Base-by-base conservation (phyloP, 2,888 invertebrate species). In the Eristalis arbustorum region DNA sequence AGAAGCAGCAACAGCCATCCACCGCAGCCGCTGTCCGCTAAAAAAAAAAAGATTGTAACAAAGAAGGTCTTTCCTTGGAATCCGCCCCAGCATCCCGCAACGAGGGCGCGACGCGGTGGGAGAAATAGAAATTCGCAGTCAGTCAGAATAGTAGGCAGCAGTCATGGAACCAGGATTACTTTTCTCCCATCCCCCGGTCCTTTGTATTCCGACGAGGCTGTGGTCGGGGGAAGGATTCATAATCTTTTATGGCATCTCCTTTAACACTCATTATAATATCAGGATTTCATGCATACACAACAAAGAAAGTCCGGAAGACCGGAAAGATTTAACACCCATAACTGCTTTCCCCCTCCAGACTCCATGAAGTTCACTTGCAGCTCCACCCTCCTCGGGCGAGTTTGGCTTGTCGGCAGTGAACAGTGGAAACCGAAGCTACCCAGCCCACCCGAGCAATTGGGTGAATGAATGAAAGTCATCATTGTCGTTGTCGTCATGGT, bases 201-300 rank as follows among this genome's bases (percentile, higher is more conserved):
- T 18, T 13, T 49, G 25, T 62, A 61, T 56, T 59, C 59, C 14
- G 59, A 4, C 23, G 18, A 81, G 80, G n/a, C 49, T 74, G 69
- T 82, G 62, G 81, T 57, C 59, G 74, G 57, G 61, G 61, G 23
- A 80, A 42, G 69, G 78, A 72, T 78, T 72, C 78, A 75, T 87
- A 87, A 87, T 87, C 83, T 87, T 87, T 79, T 83, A 87, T 87
- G 66, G 83, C 67, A 72, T 83, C 87, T 75, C 74, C 83, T 75
- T 83, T 83, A 79, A 79, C 78, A 72, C 84, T 88, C 76, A 80
- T 88, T 84, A 88, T 79, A 80, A 80, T 88, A 84, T 88, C 84
- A 84, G 84, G 72, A 84, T 80, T 88, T 73, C 73, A 69, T 84
- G 78, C 67, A 87, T 68, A 75, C 71, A 84, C 82, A 87, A 79